Conservation (phyloP, 1,140 invertebrate genomes). For the Manduca sexta region DNA sequence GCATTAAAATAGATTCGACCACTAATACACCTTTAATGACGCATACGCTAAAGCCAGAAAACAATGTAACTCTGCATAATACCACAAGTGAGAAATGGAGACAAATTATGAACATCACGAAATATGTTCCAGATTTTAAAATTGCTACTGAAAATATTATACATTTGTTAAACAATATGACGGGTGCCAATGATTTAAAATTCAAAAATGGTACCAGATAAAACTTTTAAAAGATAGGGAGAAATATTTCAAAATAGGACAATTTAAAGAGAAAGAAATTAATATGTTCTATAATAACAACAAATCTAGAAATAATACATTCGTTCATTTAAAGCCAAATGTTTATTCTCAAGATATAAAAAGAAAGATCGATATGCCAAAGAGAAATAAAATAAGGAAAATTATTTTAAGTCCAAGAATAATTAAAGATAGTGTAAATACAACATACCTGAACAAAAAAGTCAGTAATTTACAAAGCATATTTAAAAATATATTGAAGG, state of each 20-base stretch:
- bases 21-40: no score
- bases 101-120: no score
- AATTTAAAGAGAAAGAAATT: not conserved
- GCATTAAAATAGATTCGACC: no score
- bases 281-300: not conserved
- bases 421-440: conserved; percentile 4
- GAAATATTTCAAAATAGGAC: conserved; percentile 1
- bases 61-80: no score
- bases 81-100: no score
- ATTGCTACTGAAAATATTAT: not conserved
- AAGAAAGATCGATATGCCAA: not conserved
- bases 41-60: no score
- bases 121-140: no score
- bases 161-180: not conserved
- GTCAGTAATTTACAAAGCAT: conserved; percentile 18
- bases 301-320: no score
- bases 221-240: not conserved
- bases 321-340: no score
- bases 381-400: conserved; percentile 5
- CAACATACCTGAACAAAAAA: conserved; percentile 13
- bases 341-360: no score
- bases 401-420: not conserved
- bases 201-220: conserved; percentile 1
- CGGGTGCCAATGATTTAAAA: conserved; percentile 4
- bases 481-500: conserved; percentile 18